Conservation (phyloP, 2,888 invertebrate genomes). For the Augochlorella aurata region DNA sequence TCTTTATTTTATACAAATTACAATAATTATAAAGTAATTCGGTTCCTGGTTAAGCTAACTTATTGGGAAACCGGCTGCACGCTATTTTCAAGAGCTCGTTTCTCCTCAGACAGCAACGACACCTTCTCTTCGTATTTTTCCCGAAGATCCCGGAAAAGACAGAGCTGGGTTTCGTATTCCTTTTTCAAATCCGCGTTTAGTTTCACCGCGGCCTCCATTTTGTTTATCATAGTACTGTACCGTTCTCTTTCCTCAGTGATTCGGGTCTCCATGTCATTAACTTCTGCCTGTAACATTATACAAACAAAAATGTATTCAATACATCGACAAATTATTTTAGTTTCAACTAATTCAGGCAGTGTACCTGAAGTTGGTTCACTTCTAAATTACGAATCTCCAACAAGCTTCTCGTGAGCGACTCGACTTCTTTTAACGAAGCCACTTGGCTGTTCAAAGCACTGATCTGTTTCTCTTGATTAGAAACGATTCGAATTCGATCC, state of each 20-base stretch:
- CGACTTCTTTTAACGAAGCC: slow-evolving; percentile 90
- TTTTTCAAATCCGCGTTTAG: slow-evolving; percentile 89
- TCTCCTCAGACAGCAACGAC: slow-evolving; percentile 83
- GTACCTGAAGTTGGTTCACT: slow-evolving; percentile 88
- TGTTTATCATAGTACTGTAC: slow-evolving; percentile 86
- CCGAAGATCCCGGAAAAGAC: slow-evolving; percentile 87
- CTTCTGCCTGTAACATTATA: slow-evolving; percentile 83
- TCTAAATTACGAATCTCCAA: slow-evolving; percentile 90
- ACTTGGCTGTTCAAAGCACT: slow-evolving; percentile 88
- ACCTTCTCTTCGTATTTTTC: slow-evolving; percentile 88
- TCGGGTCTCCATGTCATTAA: slow-evolving; percentile 87
- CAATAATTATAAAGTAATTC: slow-evolving; percentile 37
- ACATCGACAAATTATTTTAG: background rate
- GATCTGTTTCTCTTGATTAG: slow-evolving; percentile 90
- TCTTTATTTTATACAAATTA: slow-evolving; percentile 51
- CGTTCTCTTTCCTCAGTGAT: slow-evolving; percentile 89
- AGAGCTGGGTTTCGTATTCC: slow-evolving; percentile 90
- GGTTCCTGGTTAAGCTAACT: background rate
- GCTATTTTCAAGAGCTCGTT: slow-evolving; percentile 74
- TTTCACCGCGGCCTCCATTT: slow-evolving; percentile 87
- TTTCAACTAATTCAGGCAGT: background rate
- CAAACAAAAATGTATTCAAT: background rate
- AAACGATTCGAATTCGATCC: slow-evolving; percentile 72
- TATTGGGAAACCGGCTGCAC: slow-evolving; percentile 28
- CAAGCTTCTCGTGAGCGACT: slow-evolving; percentile 91